Evolutionary conservation across 1,140 invertebrate genomes (phyloP), one percentile per base, ranked within the genome.

Genomic region (Eupristina koningsbergeri): DNA sequence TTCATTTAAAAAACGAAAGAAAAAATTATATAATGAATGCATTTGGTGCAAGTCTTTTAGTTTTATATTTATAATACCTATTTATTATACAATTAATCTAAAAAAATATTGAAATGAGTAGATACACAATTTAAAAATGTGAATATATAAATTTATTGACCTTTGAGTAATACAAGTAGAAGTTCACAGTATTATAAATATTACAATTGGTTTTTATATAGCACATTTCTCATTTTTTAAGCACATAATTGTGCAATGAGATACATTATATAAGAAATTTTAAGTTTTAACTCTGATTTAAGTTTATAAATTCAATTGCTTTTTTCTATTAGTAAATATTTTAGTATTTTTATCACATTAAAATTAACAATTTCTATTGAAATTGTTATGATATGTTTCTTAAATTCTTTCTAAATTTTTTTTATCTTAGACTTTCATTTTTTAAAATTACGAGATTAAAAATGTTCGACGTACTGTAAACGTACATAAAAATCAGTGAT

Each of bases 121-220:
- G 22, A 53, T 15, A 36, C 29, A 3, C 11, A 69, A 73, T 31
- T 81, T 81, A 73, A 34, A 61, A 85, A 82, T 58, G 8, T 63
- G 81, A 85, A 85, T 80, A 76, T 88, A 87, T 76, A 86, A 88
- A 86, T 88, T 88, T 88, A 88, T 88, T 88, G 75, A 85, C 71
- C 74, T 80, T 64, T 86, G 58, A 86, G 73, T 85, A 82, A 83
- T 84, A 85, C 81, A 83, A 83, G 71, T 64, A 53, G 61, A 74
- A 85, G 80, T 86, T 86, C 61, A 75, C 31, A 85, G n/a, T 74
- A 84, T 85, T 79, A 85, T 58, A 79, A 31, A 84, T 75, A 63
- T 79, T 82, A 85, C 26, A 71, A 58, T 80, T 50, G 39, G 74
- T 85, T 61, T 17, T 81, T 83, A 78, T 15, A 73, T 17, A 63